A percentile compares a stretch with the other conserved stretches of the same genome.
Conservation (phyloP, 2,113 vertebrate species). For the Euleptes europaea region DNA sequence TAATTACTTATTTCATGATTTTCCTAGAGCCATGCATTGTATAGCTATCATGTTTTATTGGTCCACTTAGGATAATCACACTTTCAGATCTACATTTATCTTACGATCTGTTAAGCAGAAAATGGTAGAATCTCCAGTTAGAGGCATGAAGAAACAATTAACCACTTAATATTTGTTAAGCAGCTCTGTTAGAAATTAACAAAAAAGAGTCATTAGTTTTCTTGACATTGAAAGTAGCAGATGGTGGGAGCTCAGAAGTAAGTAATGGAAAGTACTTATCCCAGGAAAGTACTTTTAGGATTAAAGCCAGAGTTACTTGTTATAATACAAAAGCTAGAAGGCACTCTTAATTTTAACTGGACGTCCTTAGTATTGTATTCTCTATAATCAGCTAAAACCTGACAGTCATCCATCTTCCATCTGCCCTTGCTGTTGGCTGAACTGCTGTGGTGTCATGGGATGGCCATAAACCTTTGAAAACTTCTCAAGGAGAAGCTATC, state of each 20-base stretch:
- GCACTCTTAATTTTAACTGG: background rate
- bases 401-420: no score
- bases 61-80: background rate
- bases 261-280: no score
- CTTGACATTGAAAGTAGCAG: background rate
- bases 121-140: background rate
- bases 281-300: no score
- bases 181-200: background rate
- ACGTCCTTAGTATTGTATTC: background rate
- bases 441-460: background rate
- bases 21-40: background rate
- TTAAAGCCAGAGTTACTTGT: no score
- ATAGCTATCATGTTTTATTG: background rate
- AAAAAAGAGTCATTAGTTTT: background rate
- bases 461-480: background rate
- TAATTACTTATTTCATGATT: background rate
- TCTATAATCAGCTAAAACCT: background rate
- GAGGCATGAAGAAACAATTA: background rate
- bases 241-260: no score
- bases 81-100: background rate
- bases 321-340: background rate
- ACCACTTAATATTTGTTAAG: background rate
- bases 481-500: background rate
- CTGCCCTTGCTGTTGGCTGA: background rate
- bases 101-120: background rate